Evolutionary conservation across 2,888 invertebrate species (phyloP).

Genomic region (Rhingia campestris): DNA sequence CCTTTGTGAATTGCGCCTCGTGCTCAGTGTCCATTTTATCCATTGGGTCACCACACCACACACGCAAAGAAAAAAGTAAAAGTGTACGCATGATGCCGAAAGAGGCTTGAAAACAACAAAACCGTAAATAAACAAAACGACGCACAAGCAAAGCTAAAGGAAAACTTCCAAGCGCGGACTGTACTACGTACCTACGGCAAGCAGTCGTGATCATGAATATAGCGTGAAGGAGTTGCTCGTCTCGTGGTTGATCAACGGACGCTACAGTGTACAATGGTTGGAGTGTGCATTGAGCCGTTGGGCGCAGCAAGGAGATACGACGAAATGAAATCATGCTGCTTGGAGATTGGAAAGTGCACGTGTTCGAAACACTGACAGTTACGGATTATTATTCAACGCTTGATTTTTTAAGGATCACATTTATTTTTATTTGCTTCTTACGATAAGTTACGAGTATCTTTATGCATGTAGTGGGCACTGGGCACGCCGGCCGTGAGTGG

Average conservation of each 20-base stretch:
- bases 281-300: neutral
- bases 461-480: too few species aligned
- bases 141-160: conserved; percentile 2
- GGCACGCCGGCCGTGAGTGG: too few species aligned
- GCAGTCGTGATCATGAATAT: neutral
- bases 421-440: conserved; percentile 24
- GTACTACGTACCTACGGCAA: conserved; percentile 8
- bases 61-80: conserved; percentile 31
- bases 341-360: conserved; percentile 45
- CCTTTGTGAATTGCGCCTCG: conserved; percentile 30
- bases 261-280: neutral
- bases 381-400: conserved; percentile 57
- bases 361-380: conserved; percentile 44
- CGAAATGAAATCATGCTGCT: conserved; percentile 35
- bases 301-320: conserved; percentile 7
- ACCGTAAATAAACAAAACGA: neutral
- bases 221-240: conserved; percentile 20
- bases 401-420: conserved; percentile 37
- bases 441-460: neutral
- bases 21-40: conserved; percentile 41
- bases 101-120: neutral
- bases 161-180: conserved; percentile 18
- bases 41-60: conserved; percentile 1
- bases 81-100: conserved; percentile 13
- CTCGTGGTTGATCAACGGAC: conserved; percentile 1